A percentile compares a stretch with the other conserved stretches of the same genome.
Conservation (phyloP, 2,113 vertebrate genomes). For the Coryphaenoides rupestris region DNA sequence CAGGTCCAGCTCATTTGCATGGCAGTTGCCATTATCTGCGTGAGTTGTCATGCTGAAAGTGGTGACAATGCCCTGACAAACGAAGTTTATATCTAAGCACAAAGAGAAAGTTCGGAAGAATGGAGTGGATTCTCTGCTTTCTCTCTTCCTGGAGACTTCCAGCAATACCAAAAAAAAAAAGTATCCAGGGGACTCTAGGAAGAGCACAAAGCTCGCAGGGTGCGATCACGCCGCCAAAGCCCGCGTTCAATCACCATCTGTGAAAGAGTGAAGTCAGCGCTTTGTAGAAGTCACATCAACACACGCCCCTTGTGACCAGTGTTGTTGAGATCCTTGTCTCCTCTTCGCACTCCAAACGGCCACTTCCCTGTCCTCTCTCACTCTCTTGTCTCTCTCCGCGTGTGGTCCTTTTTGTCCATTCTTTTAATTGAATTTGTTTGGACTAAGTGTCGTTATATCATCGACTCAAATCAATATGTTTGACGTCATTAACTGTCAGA, state of each 20-base stretch:
- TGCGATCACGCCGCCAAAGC: slow-evolving; percentile 35
- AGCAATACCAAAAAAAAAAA: slow-evolving; percentile 31
- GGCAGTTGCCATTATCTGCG: slow-evolving; percentile 72
- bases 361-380: not conserved
- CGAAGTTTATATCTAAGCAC: slow-evolving; percentile 75
- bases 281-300: slow-evolving; percentile 34
- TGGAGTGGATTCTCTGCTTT: slow-evolving; percentile 56
- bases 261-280: slow-evolving; percentile 43
- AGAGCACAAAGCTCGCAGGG: slow-evolving; percentile 19
- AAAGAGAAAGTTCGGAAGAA: slow-evolving; percentile 68
- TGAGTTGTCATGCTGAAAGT: slow-evolving; percentile 68
- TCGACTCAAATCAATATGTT: no score
- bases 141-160: slow-evolving; percentile 43
- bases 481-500: no score
- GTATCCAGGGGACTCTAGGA: no score
- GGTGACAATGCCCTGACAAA: slow-evolving; percentile 69
- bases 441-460: no score
- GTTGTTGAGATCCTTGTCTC: no score
- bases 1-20: slow-evolving; percentile 71
- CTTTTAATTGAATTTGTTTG: no score
- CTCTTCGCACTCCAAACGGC: no score
- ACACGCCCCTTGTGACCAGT: slow-evolving; percentile 20
- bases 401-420: no score
- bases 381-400: not conserved
- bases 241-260: slow-evolving; percentile 35